Conservation (phyloP, 1,140 invertebrate genomes). For the Branchinecta lynchi region DNA sequence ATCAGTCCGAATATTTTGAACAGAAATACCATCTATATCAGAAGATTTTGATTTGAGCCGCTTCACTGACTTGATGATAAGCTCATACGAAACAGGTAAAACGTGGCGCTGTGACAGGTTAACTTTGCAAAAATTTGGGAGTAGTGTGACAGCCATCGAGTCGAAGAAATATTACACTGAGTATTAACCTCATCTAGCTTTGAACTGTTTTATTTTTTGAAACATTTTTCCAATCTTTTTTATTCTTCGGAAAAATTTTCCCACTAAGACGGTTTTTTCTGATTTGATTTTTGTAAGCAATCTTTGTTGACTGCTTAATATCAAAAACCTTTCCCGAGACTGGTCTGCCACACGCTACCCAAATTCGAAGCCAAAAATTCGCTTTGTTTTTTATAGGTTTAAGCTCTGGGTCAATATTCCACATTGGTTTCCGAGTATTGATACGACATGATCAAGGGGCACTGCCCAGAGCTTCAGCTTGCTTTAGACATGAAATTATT, state of each 20-base stretch:
- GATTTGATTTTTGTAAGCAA: too few relatives aligned
- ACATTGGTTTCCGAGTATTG: too few relatives aligned
- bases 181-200: background rate
- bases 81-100: too few relatives aligned
- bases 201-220: constrained; percentile 3
- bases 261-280: constrained; percentile 3
- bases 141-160: constrained; percentile 8
- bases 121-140: too few relatives aligned
- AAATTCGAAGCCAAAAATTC: too few relatives aligned
- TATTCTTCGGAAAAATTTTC: constrained; percentile 2
- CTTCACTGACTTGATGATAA: too few relatives aligned
- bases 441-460: constrained; percentile 5
- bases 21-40: constrained; percentile 10
- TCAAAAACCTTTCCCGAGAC: too few relatives aligned
- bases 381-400: too few relatives aligned
- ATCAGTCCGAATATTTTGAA: background rate
- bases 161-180: constrained; percentile 6
- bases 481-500: constrained; percentile 6
- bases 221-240: constrained; percentile 7
- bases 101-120: too few relatives aligned
- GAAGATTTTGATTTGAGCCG: background rate
- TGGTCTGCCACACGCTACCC: too few relatives aligned
- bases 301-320: too few relatives aligned
- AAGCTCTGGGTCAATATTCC: too few relatives aligned
- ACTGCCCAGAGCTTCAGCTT: background rate